Evolutionary conservation across 2,797 vertebrate genomes (phyloP), one percentile per base, ranked within the genome.

Genomic region (Enteromius unitaeniatus): DNA sequence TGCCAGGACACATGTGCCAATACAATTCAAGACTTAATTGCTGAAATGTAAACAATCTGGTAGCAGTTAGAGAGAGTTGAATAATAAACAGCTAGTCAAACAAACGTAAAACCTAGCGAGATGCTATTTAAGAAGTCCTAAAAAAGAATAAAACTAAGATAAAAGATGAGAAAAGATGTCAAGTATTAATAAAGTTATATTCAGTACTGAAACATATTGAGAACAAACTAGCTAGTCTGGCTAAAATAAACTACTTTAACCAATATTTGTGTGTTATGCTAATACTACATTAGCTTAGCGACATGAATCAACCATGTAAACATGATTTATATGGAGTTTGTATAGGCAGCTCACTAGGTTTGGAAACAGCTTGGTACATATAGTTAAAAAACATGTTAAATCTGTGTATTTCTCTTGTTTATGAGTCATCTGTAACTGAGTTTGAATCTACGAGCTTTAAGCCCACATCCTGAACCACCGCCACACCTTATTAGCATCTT

Each of bases 401-500:
- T 74, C 80, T 64, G 42, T 37, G 58, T 49, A 53, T 14, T 40
- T n/a, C 80, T 64, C 19, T 62, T 82, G 68, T 37, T 74, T 47
- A n/a, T 82, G 47, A 75, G 31, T 65, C 31, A 76, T 78, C 26
- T 69, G 5, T 31, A 17, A 17, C 64, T 11, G 37, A 17, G 34
- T 77, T 69, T 47, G 37, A 69, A 78, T 53, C 51, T 51, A 51
- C 9, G 26, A 64, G 68, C 17, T 47, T 26, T 15, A 40, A 75
- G 45, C 28, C 79, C 81, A 82, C 81, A 74, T 82, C 81, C 70
- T 82, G 8, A 75, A 82, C 60, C 81, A 82, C 69, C 7, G 6
- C 40, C 45, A 45, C 55, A 53, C 80, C 55, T 53, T 74, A 23
- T 58, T 34, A 70, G 7, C 49, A 70, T 69, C 7, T 79, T 23